Conservation (phyloP, 1,140 invertebrate genomes). For the Cataglyphis hispanica region DNA sequence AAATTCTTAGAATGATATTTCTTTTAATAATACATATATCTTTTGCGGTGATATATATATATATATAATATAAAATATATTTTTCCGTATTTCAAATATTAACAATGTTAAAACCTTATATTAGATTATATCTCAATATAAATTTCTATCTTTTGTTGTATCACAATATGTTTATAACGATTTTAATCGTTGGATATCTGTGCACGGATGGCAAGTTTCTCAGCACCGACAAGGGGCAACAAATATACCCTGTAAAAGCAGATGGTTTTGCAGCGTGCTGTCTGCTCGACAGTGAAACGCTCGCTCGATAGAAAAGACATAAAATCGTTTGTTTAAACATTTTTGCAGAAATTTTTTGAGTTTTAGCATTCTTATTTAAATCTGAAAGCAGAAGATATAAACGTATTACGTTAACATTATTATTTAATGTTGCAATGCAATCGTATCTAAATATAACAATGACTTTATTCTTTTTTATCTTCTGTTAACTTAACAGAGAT, state of each 20-base stretch:
- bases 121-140: background rate
- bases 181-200: background rate
- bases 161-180: conserved; percentile 13
- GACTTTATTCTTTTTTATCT: conserved; percentile 22
- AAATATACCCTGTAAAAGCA: background rate
- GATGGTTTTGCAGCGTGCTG: conserved; percentile 36
- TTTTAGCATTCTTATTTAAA: background rate
- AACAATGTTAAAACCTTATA: background rate
- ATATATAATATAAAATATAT: background rate
- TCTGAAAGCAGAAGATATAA: background rate
- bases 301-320: conserved; percentile 50
- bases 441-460: background rate
- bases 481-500: conserved; percentile 3
- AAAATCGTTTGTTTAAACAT: background rate
- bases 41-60: too few species aligned
- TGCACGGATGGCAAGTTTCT: conserved; percentile 13
- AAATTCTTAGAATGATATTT: background rate
- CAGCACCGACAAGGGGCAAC: background rate
- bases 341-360: background rate
- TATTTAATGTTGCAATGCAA: background rate
- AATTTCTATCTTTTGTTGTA: background rate
- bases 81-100: background rate
- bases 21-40: background rate
- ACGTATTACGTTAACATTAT: background rate
- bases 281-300: conserved; percentile 47